A percentile compares a stretch with the other conserved stretches of the same genome.
Evolutionary conservation across 2,113 vertebrate genomes (phyloP).

Genomic region (Heptranchias perlo): DNA sequence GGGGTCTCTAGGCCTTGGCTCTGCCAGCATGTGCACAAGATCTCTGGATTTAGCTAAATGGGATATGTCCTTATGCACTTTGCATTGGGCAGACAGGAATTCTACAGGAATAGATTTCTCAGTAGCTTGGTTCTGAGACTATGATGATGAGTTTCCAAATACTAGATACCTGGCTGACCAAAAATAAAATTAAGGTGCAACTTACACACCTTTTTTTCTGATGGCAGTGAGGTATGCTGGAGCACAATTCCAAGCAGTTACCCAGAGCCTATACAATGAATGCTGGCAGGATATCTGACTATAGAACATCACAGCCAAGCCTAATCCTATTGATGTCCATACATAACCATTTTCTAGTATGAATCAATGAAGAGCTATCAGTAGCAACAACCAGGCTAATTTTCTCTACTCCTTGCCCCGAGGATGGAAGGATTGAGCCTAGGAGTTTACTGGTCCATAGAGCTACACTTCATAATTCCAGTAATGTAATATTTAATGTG

Average conservation of each 20-base stretch:
- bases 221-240: not conserved
- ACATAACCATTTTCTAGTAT: not conserved
- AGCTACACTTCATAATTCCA: not conserved
- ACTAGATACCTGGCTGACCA: not conserved
- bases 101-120: too few species aligned
- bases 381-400: not conserved
- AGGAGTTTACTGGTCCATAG: not conserved
- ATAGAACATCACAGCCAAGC: not conserved
- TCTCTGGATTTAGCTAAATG: too few species aligned
- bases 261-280: not conserved
- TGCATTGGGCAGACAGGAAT: too few species aligned
- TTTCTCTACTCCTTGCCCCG: not conserved
- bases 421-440: not conserved
- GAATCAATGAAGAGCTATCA: not conserved
- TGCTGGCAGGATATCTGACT: not conserved
- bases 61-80: too few species aligned
- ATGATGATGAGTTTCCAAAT: not conserved
- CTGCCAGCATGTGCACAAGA: too few species aligned
- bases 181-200: not conserved
- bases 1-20: too few species aligned
- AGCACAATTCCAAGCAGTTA: too few species aligned
- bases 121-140: not conserved
- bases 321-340: not conserved
- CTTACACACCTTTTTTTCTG: not conserved
- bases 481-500: conserved; percentile 22